phyloP scores from a whole-genome alignment of 2,797 vertebrate genomes.

The Rhinoraja longicauda region DNA sequence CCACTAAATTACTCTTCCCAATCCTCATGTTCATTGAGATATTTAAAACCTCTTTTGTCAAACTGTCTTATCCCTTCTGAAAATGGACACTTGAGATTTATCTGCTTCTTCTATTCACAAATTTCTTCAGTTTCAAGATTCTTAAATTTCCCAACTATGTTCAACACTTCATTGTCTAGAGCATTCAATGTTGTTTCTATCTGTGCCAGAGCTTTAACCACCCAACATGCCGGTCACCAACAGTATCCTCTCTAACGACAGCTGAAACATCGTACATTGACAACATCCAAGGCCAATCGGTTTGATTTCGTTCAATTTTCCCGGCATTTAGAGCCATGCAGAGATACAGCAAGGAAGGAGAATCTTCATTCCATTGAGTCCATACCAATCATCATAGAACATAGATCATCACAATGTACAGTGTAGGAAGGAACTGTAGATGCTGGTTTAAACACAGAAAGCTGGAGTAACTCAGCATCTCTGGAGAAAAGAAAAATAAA shows the following conservation, averaged over 20 bases:
- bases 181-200: background rate
- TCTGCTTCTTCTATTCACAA: background rate
- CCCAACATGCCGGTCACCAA: background rate
- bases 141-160: background rate
- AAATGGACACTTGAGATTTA: background rate
- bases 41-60: background rate
- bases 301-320: background rate
- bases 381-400: no score
- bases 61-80: background rate
- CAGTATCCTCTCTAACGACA: no score
- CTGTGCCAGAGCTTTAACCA: background rate
- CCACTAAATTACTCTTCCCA: no score
- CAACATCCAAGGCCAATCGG: background rate
- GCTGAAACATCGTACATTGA: background rate
- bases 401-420: no score
- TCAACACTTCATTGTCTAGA: background rate
- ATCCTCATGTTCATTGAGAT: background rate
- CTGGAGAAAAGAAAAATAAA: no score
- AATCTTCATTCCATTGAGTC: no score
- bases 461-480: no score
- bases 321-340: background rate
- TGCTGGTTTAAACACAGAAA: no score
- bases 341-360: no score
- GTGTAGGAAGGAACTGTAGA: no score
- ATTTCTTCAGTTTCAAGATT: background rate